These are phyloP conservation scores for Lasiommata megera DNA, from an alignment of 2,888 invertebrate genomes.

Conservation along the genomic window DNA sequence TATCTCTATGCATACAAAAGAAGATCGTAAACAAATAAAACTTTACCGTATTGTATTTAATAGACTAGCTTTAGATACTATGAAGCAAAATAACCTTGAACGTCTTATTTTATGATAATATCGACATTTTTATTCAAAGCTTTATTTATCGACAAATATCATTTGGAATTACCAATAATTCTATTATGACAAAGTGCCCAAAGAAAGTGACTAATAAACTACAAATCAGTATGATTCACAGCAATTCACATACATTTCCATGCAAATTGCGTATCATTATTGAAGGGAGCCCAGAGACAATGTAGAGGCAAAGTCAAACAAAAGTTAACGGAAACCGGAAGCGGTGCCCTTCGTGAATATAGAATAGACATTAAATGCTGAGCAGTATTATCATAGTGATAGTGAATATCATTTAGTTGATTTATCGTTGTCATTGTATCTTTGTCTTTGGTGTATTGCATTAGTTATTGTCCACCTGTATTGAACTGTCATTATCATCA, in stretches of 20 bases:
- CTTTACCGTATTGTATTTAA: no score
- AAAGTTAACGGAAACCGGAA: conserved; percentile 30
- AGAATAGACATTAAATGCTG: conserved; percentile 12
- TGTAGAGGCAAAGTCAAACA: conserved; percentile 30
- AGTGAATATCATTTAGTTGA: conserved; percentile 14
- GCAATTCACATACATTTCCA: conserved; percentile 25
- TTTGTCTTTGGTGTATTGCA: background rate
- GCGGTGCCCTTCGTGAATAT: conserved; percentile 13
- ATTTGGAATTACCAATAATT: no score
- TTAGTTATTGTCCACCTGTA: background rate
- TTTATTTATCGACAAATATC: no score
- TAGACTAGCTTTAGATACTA: no score
- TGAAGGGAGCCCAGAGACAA: conserved; percentile 32
- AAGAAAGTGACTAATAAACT: conserved; percentile 6
- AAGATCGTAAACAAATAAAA: no score
- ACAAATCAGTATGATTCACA: conserved; percentile 7
- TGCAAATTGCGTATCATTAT: conserved; percentile 29
- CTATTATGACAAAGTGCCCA: background rate
- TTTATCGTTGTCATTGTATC: background rate
- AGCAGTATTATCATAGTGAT: conserved; percentile 2
- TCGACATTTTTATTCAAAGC: no score
- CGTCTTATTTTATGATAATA: no score
- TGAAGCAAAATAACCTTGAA: no score
- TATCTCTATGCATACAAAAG: no score
- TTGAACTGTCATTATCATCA: no score